Base-by-base conservation (phyloP, 2,113 vertebrate genomes). In the Columba janthina region DNA sequence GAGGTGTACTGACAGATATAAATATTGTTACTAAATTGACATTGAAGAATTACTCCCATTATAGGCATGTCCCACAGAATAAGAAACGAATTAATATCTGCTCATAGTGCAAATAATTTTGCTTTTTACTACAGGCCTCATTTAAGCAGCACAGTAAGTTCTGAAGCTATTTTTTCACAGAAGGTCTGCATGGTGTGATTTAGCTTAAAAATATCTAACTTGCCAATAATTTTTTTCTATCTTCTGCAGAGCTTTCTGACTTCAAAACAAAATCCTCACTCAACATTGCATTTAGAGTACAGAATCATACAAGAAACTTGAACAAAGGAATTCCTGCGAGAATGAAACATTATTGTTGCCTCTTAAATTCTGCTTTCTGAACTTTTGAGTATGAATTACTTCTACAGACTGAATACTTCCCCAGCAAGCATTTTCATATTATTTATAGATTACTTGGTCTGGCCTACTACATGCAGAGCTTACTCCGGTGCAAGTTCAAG, bases 341-440 rank as follows among this genome's bases (percentile, higher is more conserved):
- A 90, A 94, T 64, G 32, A 94, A 80, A 93, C 46, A 70, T 84
- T 93, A 28, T 34, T 74, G 71, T 93, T 91, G 58, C 21, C 73
- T 74, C 15, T 46, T 92, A 89, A 92, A 56, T 80, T 94, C 67
- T 92, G 51, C 44, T 97, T 94, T 95, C 79, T 82, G 78, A 58
- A 94, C n/a, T 89, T 82, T 38, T 76, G 74, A 82, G 21, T 93
- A 85, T 67, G 34, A 96, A 94, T 97, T 97, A 93, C 73, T 96
- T 97, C 85, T 93, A 61, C 66, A 93, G 70, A 61, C 54, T 75
- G 81, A 88, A 26, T 36, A 69, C 51, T 17, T 77, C 86, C 91
- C 85, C 58, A 32, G 38, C 48, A 92, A 93, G 76, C 51, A 95
- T 97, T 78, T 90, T 48, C 65, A 8, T 70, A 36, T 86, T 80